Conservation (phyloP, 2,888 invertebrate species). For the Choreutis nemorana region DNA sequence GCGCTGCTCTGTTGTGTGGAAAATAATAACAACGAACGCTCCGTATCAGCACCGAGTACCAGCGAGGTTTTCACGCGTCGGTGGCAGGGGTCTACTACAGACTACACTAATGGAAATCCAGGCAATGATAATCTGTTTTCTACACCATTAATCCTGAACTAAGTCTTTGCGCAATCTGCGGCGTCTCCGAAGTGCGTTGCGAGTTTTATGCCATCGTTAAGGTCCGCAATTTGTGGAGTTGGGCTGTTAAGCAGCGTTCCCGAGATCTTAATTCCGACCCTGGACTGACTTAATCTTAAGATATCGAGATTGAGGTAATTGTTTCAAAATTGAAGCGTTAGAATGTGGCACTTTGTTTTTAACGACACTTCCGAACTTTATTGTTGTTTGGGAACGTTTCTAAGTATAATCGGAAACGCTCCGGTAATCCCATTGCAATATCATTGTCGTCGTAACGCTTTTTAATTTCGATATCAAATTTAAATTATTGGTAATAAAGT, state of each 20-base stretch:
- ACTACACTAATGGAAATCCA: slow-evolving; percentile 54
- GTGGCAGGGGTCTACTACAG: slow-evolving; percentile 49
- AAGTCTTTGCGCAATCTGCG: slow-evolving; percentile 64
- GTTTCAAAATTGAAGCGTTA: slow-evolving; percentile 65
- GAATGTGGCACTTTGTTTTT: no score
- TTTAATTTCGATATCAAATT: no score
- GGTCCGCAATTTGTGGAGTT: slow-evolving; percentile 66
- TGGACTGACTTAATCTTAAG: slow-evolving; percentile 66
- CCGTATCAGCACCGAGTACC: no score
- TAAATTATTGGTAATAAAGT: no score
- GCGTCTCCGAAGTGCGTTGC: slow-evolving; percentile 56
- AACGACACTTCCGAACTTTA: no score
- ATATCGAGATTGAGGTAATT: slow-evolving; percentile 63
- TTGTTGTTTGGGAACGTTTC: no score
- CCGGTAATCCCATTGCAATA: no score
- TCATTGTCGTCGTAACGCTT: no score
- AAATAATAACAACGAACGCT: slow-evolving; percentile 61
- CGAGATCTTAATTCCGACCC: slow-evolving; percentile 57
- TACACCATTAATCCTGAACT: slow-evolving; percentile 68
- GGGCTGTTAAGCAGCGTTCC: slow-evolving; percentile 52
- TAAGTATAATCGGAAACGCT: no score
- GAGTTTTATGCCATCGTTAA: slow-evolving; percentile 66
- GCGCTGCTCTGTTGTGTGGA: slow-evolving; percentile 60
- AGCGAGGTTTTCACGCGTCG: slow-evolving; percentile 61
- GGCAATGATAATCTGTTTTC: slow-evolving; percentile 69